These are phyloP conservation scores for Bradypodion ventrale DNA, from an alignment of 2,797 vertebrate species.

Conservation along the genomic window DNA sequence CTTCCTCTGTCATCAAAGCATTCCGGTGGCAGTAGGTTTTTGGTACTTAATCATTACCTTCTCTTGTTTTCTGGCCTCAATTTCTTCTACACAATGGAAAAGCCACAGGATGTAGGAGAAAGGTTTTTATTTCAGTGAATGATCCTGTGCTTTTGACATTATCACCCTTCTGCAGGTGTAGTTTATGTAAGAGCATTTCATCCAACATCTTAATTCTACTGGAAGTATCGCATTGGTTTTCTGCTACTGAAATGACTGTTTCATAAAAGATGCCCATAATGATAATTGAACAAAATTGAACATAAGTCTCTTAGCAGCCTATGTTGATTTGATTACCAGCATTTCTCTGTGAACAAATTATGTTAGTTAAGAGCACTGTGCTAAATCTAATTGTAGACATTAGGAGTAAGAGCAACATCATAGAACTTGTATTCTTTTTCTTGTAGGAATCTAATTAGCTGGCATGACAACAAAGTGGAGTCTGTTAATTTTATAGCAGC, in stretches of 20 bases:
- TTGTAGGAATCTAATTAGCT: conserved; percentile 35
- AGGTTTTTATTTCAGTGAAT: too few relatives aligned
- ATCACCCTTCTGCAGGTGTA: too few relatives aligned
- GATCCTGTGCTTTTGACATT: too few relatives aligned
- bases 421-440: fast-evolving
- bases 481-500: background rate
- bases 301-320: conserved; percentile 7
- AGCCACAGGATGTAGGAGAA: too few relatives aligned
- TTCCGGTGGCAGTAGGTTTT: too few relatives aligned
- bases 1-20: too few relatives aligned
- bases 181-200: too few relatives aligned
- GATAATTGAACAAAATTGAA: background rate
- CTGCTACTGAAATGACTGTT: background rate
- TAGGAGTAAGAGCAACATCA: conserved; percentile 11
- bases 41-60: too few relatives aligned
- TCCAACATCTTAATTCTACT: background rate
- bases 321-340: fast-evolving
- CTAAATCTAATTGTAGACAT: background rate
- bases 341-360: fast-evolving
- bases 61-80: too few relatives aligned
- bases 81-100: too few relatives aligned
- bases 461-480: conserved; percentile 13
- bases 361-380: background rate
- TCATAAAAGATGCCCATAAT: background rate
- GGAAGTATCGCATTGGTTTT: background rate